A percentile compares a stretch with the other conserved stretches of the same genome.
Evolutionary conservation across 1,140 invertebrate species (phyloP).

Genomic region (Bombus waltoni): DNA sequence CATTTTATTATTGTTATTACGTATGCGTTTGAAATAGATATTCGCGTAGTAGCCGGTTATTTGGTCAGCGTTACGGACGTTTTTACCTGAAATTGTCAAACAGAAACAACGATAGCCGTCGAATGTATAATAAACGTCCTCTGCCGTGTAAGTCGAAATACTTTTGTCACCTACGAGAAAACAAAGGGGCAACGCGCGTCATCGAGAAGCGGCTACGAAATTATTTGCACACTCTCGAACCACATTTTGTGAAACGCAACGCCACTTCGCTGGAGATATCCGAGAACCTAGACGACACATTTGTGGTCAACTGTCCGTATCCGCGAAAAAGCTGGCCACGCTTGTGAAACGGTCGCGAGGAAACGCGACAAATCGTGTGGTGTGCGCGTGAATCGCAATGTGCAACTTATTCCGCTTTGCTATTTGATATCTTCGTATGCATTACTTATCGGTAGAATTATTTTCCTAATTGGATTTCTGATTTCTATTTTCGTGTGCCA

Average conservation of each 20-base stretch:
- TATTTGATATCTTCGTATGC: no score
- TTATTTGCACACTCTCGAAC: neutral
- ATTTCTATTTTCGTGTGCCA: neutral
- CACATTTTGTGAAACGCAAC: conserved; percentile 9
- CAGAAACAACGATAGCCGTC: no score
- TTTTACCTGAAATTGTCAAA: no score
- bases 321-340: conserved; percentile 16
- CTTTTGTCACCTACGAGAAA: neutral
- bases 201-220: neutral
- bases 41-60: no score
- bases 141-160: no score
- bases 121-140: no score
- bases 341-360: conserved; percentile 6
- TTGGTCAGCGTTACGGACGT: no score
- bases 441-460: no score
- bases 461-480: no score
- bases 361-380: neutral
- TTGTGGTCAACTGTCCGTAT: conserved; percentile 30
- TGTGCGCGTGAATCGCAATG: neutral
- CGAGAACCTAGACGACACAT: conserved; percentile 27
- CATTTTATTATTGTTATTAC: no score
- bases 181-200: neutral
- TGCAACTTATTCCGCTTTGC: neutral
- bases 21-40: no score
- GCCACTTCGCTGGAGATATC: neutral